These are phyloP conservation scores for Chiroxiphia lanceolata DNA, from an alignment of 2,797 vertebrate species.

Conservation along the genomic window DNA sequence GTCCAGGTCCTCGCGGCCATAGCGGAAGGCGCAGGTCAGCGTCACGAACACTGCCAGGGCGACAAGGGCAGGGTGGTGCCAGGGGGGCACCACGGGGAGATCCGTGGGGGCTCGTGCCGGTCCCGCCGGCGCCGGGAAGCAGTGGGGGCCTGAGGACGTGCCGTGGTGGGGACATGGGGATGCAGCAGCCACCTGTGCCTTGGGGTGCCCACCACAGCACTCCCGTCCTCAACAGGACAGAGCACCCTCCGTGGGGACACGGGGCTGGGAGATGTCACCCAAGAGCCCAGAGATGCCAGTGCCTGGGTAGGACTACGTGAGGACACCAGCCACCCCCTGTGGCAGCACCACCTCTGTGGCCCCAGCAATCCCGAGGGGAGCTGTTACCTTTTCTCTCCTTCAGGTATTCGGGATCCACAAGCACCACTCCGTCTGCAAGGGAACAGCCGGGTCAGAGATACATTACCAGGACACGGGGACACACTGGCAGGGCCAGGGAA, in stretches of 20 bases:
- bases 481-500: background rate
- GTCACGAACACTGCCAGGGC: conserved; percentile 87
- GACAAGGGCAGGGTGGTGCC: background rate
- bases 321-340: background rate
- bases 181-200: background rate
- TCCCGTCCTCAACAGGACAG: background rate
- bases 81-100: background rate
- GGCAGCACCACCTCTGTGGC: background rate
- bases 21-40: conserved; percentile 95
- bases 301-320: rapidly evolving
- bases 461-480: rapidly evolving
- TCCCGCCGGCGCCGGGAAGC: background rate
- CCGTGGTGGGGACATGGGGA: background rate
- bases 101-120: background rate
- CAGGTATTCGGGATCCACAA: conserved; percentile 94
- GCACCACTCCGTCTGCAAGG: conserved; percentile 88
- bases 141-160: background rate
- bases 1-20: conserved; percentile 93
- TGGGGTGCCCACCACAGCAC: background rate
- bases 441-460: background rate
- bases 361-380: background rate
- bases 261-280: background rate
- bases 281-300: background rate
- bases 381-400: conserved; percentile 88
- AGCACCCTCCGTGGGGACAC: rapidly evolving